Percentiles rank a stretch among this genome's conserved stretches.
phyloP scores from a whole-genome alignment of 2,888 invertebrate species.

The Pomacea canaliculata region DNA sequence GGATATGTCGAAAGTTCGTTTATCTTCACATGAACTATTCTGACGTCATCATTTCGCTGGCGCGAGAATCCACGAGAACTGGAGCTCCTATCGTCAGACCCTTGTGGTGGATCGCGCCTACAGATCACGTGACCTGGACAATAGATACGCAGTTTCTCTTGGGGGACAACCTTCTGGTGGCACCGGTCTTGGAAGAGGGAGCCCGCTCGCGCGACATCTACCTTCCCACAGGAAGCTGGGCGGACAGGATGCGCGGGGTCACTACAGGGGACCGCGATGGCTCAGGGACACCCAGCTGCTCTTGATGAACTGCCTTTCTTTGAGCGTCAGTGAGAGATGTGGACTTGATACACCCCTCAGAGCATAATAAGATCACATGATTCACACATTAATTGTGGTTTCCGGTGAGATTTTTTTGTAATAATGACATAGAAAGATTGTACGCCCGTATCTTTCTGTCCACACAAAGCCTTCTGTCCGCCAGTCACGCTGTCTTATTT shows the following conservation, averaged over 20 bases:
- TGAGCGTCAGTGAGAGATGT: slow-evolving; percentile 24
- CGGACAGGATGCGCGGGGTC: slow-evolving; percentile 37
- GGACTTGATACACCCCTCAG: background rate
- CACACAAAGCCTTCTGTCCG: too few species aligned
- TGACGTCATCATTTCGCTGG: slow-evolving; percentile 48
- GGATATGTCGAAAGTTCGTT: slow-evolving; percentile 46
- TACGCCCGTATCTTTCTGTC: too few species aligned
- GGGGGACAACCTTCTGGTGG: slow-evolving; percentile 63
- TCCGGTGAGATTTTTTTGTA: too few species aligned
- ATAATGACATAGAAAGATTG: too few species aligned
- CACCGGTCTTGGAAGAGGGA: slow-evolving; percentile 62
- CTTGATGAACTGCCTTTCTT: slow-evolving; percentile 55
- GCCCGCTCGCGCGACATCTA: slow-evolving; percentile 59
- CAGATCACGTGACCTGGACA: slow-evolving; percentile 81
- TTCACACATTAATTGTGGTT: background rate
- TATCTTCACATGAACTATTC: slow-evolving; percentile 49
- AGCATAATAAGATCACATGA: background rate
- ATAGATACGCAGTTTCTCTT: slow-evolving; percentile 78
- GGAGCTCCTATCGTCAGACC: slow-evolving; percentile 89
- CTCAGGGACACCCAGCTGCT: slow-evolving; percentile 41
- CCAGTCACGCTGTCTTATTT: too few species aligned
- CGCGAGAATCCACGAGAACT: slow-evolving; percentile 46
- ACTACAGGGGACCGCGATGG: slow-evolving; percentile 42
- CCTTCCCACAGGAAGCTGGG: slow-evolving; percentile 53
- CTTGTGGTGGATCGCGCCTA: slow-evolving; percentile 88